A percentile compares a stretch with the other conserved stretches of the same genome.
Evolutionary conservation across 2,113 vertebrate genomes (phyloP).

Genomic region (Rana temporaria): DNA sequence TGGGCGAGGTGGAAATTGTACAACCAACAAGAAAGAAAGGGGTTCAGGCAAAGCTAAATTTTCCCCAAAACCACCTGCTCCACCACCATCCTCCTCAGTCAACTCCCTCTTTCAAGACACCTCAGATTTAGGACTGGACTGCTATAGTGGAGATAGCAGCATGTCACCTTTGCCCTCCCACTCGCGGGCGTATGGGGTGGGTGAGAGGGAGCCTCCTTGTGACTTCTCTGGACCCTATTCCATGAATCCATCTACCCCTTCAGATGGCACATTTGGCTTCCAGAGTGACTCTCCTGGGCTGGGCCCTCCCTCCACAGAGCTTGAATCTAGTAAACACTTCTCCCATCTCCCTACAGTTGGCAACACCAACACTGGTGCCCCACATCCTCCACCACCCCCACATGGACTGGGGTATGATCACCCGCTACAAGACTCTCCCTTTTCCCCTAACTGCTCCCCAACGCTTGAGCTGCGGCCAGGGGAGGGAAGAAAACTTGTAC

Average conservation of each 20-base stretch:
- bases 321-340: constrained; percentile 77
- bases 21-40: constrained; percentile 88
- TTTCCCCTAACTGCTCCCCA: constrained; percentile 92
- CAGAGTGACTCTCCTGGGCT: constrained; percentile 92
- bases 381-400: constrained; percentile 68
- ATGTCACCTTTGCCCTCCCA: constrained; percentile 93
- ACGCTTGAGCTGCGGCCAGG: constrained; percentile 80
- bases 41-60: constrained; percentile 83
- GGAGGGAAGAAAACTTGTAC: constrained; percentile 80
- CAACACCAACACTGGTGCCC: constrained; percentile 43
- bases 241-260: constrained; percentile 93
- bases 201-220: constrained; percentile 86
- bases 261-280: constrained; percentile 92
- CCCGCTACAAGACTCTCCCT: constrained; percentile 77
- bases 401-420: constrained; percentile 73
- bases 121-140: constrained; percentile 87
- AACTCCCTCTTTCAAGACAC: constrained; percentile 91
- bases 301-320: constrained; percentile 79
- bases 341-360: constrained; percentile 66
- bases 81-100: constrained; percentile 78
- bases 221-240: constrained; percentile 96
- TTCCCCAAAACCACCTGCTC: constrained; percentile 70
- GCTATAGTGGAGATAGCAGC: constrained; percentile 96
- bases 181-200: constrained; percentile 84
- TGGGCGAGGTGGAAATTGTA: constrained; percentile 81